Evolutionary conservation across 2,113 vertebrate species (phyloP).

Genomic region (Tetraodon nigroviridis): DNA sequence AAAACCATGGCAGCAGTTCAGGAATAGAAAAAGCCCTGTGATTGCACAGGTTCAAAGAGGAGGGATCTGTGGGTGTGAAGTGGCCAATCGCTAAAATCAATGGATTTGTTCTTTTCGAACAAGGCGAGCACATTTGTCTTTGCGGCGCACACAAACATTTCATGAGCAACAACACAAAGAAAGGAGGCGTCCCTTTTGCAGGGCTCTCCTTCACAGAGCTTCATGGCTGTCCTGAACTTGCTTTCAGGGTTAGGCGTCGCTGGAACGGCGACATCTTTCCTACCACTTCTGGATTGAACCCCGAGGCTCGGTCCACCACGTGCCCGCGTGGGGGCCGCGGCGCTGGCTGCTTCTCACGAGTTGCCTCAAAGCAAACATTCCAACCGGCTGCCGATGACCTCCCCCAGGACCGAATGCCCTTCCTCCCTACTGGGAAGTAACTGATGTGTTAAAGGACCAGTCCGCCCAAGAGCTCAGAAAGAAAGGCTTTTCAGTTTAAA

Average conservation of each 20-base stretch:
- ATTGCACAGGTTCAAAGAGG: conserved; percentile 61
- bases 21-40: conserved; percentile 51
- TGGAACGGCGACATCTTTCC: background rate
- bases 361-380: no score
- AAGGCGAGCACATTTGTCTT: conserved; percentile 32
- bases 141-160: conserved; percentile 15
- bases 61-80: conserved; percentile 60
- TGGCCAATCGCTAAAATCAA: conserved; percentile 65
- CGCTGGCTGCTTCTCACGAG: no score
- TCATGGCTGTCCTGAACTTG: no score
- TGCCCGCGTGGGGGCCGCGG: no score
- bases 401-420: no score
- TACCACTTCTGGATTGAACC: background rate
- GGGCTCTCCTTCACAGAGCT: no score
- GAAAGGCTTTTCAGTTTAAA: no score
- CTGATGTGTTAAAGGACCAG: no score
- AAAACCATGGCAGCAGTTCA: conserved; percentile 54
- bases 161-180: conserved; percentile 11
- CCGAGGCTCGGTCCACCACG: background rate
- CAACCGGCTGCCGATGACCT: no score
- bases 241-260: no score
- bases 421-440: no score
- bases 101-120: conserved; percentile 37
- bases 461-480: no score
- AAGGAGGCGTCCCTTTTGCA: background rate